Percentiles rank a stretch among this genome's conserved stretches.
phyloP scores from a whole-genome alignment of 2,888 invertebrate genomes.

The Phlogophora meticulosa region DNA sequence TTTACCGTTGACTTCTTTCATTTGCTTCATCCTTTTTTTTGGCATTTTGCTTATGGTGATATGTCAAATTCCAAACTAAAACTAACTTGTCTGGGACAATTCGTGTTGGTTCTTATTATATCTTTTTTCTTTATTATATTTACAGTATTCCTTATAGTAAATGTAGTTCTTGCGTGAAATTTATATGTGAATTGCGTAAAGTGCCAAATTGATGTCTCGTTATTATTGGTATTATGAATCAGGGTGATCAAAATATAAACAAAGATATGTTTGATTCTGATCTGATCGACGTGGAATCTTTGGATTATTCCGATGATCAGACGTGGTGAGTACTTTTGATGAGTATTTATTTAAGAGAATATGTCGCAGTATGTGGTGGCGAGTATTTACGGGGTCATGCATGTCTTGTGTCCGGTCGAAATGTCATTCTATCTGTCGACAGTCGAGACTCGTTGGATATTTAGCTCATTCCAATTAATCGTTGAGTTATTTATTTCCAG shows the following conservation, averaged over 20 bases:
- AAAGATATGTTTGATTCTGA: slow-evolving; percentile 90
- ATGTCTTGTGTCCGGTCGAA: slow-evolving; percentile 67
- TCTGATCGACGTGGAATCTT: slow-evolving; percentile 90
- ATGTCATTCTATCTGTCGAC: slow-evolving; percentile 69
- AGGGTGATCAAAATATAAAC: slow-evolving; percentile 90
- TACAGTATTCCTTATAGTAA: slow-evolving; percentile 82
- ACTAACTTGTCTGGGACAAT: slow-evolving; percentile 85
- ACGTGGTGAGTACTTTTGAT: slow-evolving; percentile 88
- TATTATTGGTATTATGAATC: slow-evolving; percentile 86
- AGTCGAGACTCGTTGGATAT: slow-evolving; percentile 54
- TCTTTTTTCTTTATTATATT: slow-evolving; percentile 83
- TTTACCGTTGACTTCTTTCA: slow-evolving; percentile 80
- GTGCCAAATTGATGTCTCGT: slow-evolving; percentile 90
- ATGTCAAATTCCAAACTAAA: slow-evolving; percentile 89
- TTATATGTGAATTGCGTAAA: slow-evolving; percentile 83
- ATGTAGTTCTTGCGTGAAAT: slow-evolving; percentile 83
- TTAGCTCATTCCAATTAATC: slow-evolving; percentile 62
- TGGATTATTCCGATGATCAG: slow-evolving; percentile 91
- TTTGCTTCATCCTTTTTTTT: slow-evolving; percentile 75
- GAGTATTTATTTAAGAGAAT: slow-evolving; percentile 44
- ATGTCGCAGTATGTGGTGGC: slow-evolving; percentile 25
- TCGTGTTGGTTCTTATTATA: slow-evolving; percentile 84
- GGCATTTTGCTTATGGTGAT: slow-evolving; percentile 78
- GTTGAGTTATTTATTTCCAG: slow-evolving; percentile 64
- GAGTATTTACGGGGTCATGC: slow-evolving; percentile 60